These are phyloP conservation scores for Alcis repandata DNA, from an alignment of 2,888 invertebrate species.

Conservation along the genomic window DNA sequence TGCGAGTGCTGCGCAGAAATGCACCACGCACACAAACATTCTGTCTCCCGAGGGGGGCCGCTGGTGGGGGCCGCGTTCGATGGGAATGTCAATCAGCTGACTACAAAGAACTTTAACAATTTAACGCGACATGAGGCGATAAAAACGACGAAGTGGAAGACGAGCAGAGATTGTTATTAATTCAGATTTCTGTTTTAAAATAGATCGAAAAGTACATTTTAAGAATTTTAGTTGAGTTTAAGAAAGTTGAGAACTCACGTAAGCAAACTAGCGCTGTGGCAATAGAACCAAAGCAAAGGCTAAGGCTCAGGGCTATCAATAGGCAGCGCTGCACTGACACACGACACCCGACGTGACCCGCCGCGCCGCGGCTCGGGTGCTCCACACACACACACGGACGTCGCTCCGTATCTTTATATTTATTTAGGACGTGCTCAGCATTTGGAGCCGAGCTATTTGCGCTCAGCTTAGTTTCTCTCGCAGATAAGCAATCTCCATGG, in stretches of 20 bases:
- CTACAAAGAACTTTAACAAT: conserved; percentile 67
- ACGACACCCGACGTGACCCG: conserved; percentile 26
- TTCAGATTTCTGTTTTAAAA: no score
- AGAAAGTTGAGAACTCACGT: neutral
- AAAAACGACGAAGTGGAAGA: neutral
- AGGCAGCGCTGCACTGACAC: neutral
- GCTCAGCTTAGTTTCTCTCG: conserved; percentile 40
- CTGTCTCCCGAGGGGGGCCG: conserved; percentile 25
- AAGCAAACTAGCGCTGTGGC: neutral
- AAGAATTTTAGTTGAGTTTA: neutral
- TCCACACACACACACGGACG: conserved; percentile 24
- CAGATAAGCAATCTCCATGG: conserved; percentile 45
- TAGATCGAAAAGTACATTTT: neutral
- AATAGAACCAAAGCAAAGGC: neutral
- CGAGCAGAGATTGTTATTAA: neutral
- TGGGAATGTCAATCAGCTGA: conserved; percentile 80
- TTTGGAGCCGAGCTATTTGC: conserved; percentile 38
- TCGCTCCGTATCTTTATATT: conserved; percentile 46
- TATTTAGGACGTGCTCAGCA: conserved; percentile 47
- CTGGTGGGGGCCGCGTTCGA: conserved; percentile 43
- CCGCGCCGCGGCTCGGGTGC: conserved; percentile 30
- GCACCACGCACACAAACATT: conserved; percentile 61
- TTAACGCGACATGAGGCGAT: conserved; percentile 37
- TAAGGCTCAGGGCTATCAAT: neutral
- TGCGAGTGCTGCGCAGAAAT: conserved; percentile 65